These are phyloP conservation scores for Margaritifera margaritifera DNA, from an alignment of 2,888 invertebrate genomes.

Conservation along the genomic window DNA sequence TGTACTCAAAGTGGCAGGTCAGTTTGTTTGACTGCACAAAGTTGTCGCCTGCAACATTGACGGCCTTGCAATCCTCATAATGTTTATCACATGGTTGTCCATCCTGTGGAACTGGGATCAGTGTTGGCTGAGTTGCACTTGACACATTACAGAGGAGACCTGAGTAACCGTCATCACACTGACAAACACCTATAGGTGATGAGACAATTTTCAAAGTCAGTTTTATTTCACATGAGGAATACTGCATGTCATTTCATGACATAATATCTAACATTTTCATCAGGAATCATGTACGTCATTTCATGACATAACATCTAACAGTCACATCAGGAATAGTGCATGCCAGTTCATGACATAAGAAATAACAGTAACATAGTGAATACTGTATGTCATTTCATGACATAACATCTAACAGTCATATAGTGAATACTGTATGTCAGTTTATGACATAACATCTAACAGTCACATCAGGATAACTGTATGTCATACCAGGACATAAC, in stretches of 20 bases:
- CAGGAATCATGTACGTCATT: too few species aligned
- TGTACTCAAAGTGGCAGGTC: conserved; percentile 44
- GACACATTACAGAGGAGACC: conserved; percentile 49
- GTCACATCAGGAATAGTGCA: rapidly evolving
- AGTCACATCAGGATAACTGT: too few species aligned
- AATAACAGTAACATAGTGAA: too few species aligned
- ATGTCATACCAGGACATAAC: too few species aligned
- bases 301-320: too few species aligned
- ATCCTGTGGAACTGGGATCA: conserved; percentile 28
- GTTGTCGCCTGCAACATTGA: conserved; percentile 46
- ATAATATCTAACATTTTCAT: too few species aligned
- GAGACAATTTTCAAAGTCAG: not conserved
- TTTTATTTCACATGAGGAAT: not conserved
- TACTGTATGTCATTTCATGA: too few species aligned
- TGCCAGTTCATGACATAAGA: too few species aligned
- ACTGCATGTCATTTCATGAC: too few species aligned
- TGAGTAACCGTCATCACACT: conserved; percentile 48
- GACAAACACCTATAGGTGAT: conserved; percentile 45
- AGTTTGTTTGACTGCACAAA: conserved; percentile 47
- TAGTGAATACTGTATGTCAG: too few species aligned
- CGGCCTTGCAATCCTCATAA: conserved; percentile 38
- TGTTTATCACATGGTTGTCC: conserved; percentile 40
- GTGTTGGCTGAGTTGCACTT: conserved; percentile 35
- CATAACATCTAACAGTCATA: too few species aligned
- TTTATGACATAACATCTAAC: too few species aligned